phyloP scores from a whole-genome alignment of 2,888 invertebrate species.

The Sarcophaga carnaria region DNA sequence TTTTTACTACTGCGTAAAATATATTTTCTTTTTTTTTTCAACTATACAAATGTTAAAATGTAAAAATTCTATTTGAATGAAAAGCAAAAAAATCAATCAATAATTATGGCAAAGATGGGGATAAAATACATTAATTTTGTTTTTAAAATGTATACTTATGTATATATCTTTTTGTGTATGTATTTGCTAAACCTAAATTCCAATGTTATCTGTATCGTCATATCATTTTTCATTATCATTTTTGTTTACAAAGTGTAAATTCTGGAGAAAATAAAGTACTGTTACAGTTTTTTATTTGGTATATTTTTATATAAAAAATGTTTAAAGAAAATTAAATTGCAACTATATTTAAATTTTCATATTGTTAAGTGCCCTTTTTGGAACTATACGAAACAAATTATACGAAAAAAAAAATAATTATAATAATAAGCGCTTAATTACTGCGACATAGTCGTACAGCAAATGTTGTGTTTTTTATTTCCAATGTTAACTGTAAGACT shows the following conservation, averaged over 20 bases:
- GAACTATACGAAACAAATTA: not conserved
- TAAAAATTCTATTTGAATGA: no score
- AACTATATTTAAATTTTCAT: not conserved
- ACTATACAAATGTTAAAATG: no score
- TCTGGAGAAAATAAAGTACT: not conserved
- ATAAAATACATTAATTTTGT: constrained; percentile 39
- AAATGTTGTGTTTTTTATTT: constrained; percentile 81
- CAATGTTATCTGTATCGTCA: not conserved
- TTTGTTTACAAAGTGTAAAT: constrained; percentile 39
- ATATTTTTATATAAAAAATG: no score
- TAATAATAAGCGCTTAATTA: constrained; percentile 71
- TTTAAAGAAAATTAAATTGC: no score
- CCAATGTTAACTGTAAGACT: constrained; percentile 83
- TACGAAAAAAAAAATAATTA: not conserved
- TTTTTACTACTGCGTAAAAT: no score
- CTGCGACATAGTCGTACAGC: constrained; percentile 82
- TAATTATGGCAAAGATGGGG: no score
- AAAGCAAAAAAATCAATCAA: no score
- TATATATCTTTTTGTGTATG: not conserved
- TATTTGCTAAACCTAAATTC: not conserved
- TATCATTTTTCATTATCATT: constrained; percentile 16
- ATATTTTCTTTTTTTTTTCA: no score
- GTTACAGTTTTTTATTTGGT: no score
- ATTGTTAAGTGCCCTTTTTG: not conserved
- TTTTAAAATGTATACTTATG: not conserved